phyloP scores from a whole-genome alignment of 2,113 vertebrate genomes.

The Callipepla squamata region DNA sequence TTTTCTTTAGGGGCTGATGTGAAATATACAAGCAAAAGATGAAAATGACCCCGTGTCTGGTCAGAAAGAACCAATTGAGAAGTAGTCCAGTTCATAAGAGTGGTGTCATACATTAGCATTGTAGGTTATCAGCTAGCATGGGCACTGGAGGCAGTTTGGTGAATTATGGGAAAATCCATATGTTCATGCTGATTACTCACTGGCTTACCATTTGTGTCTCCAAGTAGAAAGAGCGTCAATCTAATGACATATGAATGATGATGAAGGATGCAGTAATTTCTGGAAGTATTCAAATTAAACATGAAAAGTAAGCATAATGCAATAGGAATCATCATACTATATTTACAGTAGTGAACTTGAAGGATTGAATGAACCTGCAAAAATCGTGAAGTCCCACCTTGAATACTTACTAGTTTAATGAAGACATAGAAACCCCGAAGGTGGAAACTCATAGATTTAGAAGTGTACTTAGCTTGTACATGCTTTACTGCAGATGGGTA shows the following conservation, averaged over 20 bases:
- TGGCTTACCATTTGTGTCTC: neutral
- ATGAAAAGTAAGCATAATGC: neutral
- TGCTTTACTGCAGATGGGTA: neutral
- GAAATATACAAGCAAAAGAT: neutral
- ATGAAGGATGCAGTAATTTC: neutral
- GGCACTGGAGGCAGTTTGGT: neutral
- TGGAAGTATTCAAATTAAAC: neutral
- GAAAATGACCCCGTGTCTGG: neutral
- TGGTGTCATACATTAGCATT: rapidly evolving
- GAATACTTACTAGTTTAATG: neutral
- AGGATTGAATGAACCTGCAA: neutral
- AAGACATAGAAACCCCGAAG: neutral
- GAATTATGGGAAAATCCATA: neutral
- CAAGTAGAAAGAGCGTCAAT: neutral
- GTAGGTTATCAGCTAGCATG: rapidly evolving
- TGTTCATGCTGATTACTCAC: neutral
- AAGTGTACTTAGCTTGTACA: neutral
- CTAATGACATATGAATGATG: neutral
- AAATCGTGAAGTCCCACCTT: neutral
- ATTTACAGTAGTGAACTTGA: neutral
- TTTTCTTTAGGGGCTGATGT: neutral
- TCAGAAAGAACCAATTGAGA: neutral
- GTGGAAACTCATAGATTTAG: neutral
- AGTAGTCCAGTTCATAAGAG: neutral
- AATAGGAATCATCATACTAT: neutral